A percentile compares a stretch with the other conserved stretches of the same genome.
These are phyloP conservation scores for Alca torda DNA, from an alignment of 2,797 vertebrate species.

Conservation along the genomic window DNA sequence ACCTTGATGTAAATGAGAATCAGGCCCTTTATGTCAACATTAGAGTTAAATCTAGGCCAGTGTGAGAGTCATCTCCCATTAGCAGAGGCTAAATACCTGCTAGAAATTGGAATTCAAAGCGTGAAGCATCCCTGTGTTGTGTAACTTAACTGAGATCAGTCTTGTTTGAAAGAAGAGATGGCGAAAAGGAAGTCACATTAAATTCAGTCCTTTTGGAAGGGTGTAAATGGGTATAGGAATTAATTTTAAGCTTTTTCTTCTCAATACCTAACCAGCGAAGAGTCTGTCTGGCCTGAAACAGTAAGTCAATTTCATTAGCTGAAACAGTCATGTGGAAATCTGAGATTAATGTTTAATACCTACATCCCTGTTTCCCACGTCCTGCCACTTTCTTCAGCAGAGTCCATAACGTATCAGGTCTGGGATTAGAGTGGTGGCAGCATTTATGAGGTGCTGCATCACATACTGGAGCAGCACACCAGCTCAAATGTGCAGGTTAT, in stretches of 20 bases:
- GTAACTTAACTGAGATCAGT: background rate
- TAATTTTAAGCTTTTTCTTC: constrained; percentile 6
- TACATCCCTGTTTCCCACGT: background rate
- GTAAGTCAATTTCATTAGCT: constrained; percentile 9
- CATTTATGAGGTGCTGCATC: background rate
- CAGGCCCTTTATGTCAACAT: background rate
- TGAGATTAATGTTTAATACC: constrained; percentile 13
- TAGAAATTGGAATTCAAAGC: background rate
- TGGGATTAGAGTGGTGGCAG: background rate
- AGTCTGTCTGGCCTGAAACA: background rate
- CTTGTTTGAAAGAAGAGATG: constrained; percentile 6
- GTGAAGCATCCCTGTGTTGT: background rate
- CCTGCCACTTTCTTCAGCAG: background rate
- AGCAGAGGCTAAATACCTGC: background rate
- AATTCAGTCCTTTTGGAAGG: background rate
- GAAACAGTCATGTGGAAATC: background rate
- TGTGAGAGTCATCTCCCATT: background rate
- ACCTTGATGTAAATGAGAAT: background rate
- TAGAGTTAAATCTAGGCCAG: background rate
- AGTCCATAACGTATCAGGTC: background rate
- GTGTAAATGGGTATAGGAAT: background rate
- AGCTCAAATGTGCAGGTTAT: background rate
- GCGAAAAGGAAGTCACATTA: background rate
- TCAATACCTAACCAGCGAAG: background rate
- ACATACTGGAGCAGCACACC: background rate